These are phyloP conservation scores for Lithophane ornitopus DNA, from an alignment of 2,888 invertebrate species.

Conservation along the genomic window DNA sequence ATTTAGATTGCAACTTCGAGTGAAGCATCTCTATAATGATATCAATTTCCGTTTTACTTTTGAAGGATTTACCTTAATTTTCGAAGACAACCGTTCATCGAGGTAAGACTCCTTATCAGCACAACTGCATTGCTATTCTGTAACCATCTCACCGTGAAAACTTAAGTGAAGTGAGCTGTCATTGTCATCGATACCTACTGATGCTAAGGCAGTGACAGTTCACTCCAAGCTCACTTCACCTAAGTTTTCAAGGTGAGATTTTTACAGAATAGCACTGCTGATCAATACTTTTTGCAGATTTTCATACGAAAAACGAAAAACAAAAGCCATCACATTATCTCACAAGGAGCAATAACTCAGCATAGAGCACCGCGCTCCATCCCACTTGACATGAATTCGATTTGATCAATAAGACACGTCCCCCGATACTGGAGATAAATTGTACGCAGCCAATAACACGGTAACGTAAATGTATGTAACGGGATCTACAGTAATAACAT, in stretches of 20 bases:
- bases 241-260: too few relatives aligned
- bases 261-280: too few relatives aligned
- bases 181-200: too few relatives aligned
- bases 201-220: too few relatives aligned
- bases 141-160: too few relatives aligned
- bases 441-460: constrained; percentile 50
- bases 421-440: constrained; percentile 58
- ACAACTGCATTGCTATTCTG: too few relatives aligned
- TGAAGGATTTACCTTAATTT: background rate
- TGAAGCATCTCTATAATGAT: too few relatives aligned
- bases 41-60: too few relatives aligned
- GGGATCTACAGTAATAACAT: constrained; percentile 54
- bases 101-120: background rate
- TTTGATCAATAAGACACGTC: constrained; percentile 55
- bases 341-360: constrained; percentile 41
- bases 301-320: background rate
- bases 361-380: constrained; percentile 24
- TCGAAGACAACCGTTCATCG: background rate
- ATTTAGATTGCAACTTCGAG: too few relatives aligned
- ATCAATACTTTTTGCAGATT: background rate
- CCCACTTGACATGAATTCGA: constrained; percentile 61
- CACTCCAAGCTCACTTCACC: too few relatives aligned
- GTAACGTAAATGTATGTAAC: constrained; percentile 45
- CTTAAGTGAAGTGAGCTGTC: too few relatives aligned
- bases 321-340: constrained; percentile 24